Conservation (phyloP, 1,140 invertebrate genomes). For the Octopus bimaculoides region DNA sequence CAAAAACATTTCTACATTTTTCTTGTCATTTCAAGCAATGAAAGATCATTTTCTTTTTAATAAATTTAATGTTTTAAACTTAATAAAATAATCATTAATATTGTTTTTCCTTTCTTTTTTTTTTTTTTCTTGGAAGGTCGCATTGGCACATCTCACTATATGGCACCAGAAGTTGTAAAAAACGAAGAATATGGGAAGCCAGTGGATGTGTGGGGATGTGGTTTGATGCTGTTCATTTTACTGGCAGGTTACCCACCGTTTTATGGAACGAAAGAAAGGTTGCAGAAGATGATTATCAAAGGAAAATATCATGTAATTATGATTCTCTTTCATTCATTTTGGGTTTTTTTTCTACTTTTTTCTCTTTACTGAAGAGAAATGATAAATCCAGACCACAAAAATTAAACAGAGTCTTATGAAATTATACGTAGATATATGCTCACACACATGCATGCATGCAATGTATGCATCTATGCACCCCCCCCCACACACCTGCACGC, state of each 20-base stretch:
- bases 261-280: slow-evolving; percentile 84
- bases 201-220: slow-evolving; percentile 94
- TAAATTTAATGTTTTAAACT: too few species aligned
- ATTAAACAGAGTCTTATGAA: background rate
- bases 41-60: too few species aligned
- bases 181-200: slow-evolving; percentile 91
- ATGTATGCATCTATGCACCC: too few species aligned
- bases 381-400: background rate
- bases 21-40: too few species aligned
- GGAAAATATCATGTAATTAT: slow-evolving; percentile 67
- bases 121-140: slow-evolving; percentile 65
- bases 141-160: slow-evolving; percentile 93
- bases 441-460: too few species aligned
- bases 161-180: slow-evolving; percentile 94
- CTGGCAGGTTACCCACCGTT: slow-evolving; percentile 93
- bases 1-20: too few species aligned
- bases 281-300: slow-evolving; percentile 85
- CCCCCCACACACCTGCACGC: too few species aligned
- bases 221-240: slow-evolving; percentile 89
- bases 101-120: too few species aligned
- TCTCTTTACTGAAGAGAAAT: too few species aligned
- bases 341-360: background rate
- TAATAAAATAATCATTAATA: too few species aligned
- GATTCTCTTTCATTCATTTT: background rate
- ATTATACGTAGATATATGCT: too few species aligned